phyloP scores from a whole-genome alignment of 2,888 invertebrate species.

The Cheilosia scutellata region DNA sequence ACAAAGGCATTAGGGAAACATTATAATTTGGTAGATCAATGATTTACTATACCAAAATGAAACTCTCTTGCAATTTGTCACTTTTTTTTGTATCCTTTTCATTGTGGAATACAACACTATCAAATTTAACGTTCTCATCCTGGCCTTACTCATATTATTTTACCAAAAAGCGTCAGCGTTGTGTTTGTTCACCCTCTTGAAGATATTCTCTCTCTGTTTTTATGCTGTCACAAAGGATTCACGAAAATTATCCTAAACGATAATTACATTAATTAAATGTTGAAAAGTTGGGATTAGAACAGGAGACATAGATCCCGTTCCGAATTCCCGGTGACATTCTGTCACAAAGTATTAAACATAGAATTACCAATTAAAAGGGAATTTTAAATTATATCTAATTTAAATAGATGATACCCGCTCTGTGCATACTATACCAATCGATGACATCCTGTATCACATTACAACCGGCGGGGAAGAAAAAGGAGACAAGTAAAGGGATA shows the following conservation, averaged over 20 bases:
- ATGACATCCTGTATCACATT: conserved; percentile 59
- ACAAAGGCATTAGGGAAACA: conserved; percentile 16
- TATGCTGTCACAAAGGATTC: conserved; percentile 55
- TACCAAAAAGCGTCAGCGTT: conserved; percentile 6
- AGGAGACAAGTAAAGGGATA: conserved; percentile 25
- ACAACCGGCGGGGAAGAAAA: conserved; percentile 7
- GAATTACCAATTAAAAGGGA: conserved; percentile 54
- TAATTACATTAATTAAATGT: conserved; percentile 73
- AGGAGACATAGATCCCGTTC: neutral
- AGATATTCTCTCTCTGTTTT: neutral
- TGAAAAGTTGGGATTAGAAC: conserved; percentile 72
- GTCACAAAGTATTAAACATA: conserved; percentile 70
- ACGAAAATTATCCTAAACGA: conserved; percentile 68
- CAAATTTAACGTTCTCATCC: too few relatives aligned
- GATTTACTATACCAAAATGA: neutral
- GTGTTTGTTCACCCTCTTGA: conserved; percentile 13
- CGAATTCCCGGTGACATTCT: conserved; percentile 54
- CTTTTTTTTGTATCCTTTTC: neutral
- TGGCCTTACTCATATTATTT: too few relatives aligned
- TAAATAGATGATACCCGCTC: conserved; percentile 45
- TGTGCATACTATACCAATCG: conserved; percentile 5
- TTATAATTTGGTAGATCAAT: conserved; percentile 32
- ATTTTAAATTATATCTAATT: conserved; percentile 62
- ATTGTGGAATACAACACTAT: too few relatives aligned
- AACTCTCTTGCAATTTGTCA: neutral